Conservation (phyloP, 2,113 vertebrate genomes). For the Hypocryptadius cinnamomeus region DNA sequence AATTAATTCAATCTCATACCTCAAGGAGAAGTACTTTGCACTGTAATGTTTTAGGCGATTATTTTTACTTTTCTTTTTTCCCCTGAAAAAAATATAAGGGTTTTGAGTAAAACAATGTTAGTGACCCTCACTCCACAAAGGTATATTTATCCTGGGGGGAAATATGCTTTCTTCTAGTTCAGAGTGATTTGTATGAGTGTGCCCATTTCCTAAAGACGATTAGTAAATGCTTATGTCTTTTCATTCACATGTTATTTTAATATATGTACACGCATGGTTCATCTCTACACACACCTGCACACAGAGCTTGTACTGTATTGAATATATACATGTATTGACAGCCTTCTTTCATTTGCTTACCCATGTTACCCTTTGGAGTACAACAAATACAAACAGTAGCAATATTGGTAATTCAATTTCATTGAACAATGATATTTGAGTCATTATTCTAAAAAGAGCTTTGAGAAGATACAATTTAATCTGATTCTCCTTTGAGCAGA, state of each 20-base stretch:
- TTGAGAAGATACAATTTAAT: neutral
- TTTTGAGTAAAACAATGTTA: neutral
- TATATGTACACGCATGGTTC: fast-evolving
- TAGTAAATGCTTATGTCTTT: neutral
- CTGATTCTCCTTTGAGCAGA: neutral
- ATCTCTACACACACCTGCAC: neutral
- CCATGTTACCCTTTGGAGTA: neutral
- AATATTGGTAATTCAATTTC: neutral
- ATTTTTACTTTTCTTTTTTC: neutral
- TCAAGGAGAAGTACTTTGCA: neutral
- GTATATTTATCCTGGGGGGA: neutral
- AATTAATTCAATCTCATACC: neutral
- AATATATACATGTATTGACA: neutral
- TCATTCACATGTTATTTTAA: neutral
- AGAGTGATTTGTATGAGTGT: neutral
- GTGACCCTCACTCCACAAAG: neutral
- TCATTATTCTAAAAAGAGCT: neutral
- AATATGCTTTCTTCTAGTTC: neutral
- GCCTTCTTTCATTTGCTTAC: neutral
- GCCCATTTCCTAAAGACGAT: neutral
- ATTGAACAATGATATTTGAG: neutral
- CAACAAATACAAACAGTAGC: neutral
- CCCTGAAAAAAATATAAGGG: fast-evolving
- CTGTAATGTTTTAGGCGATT: neutral
- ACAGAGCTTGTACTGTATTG: neutral